phyloP scores from a whole-genome alignment of 1,140 invertebrate species.

The Plectus sambesii region DNA sequence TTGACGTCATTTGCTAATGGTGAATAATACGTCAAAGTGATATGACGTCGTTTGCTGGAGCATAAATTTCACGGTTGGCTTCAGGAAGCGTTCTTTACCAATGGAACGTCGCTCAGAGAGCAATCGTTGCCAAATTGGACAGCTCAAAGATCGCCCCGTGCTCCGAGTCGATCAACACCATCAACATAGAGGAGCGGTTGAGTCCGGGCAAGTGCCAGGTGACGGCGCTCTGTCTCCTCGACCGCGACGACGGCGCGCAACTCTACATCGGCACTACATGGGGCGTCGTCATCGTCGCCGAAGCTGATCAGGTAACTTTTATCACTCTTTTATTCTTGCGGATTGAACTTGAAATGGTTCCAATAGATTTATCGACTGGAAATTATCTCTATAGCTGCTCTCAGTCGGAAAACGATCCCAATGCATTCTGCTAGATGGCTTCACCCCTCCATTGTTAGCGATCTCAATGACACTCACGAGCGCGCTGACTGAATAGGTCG shows the following conservation, averaged over 20 bases:
- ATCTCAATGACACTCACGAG: not conserved
- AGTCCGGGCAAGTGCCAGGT: constrained; percentile 55
- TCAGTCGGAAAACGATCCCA: too few relatives aligned
- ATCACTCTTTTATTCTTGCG: not conserved
- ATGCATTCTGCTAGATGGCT: too few relatives aligned
- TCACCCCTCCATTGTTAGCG: constrained; percentile 5
- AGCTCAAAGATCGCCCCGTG: constrained; percentile 80
- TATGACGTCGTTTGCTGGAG: not conserved
- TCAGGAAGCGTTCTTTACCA: constrained; percentile 69
- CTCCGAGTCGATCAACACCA: constrained; percentile 77
- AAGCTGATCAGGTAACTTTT: constrained; percentile 54
- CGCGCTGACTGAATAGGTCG: too few relatives aligned
- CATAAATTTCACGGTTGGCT: constrained; percentile 15
- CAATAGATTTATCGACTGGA: too few relatives aligned
- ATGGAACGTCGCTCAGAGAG: constrained; percentile 59
- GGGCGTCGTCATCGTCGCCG: constrained; percentile 77
- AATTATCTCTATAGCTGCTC: too few relatives aligned
- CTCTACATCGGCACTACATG: constrained; percentile 78
- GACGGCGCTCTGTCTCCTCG: constrained; percentile 61
- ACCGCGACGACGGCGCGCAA: constrained; percentile 50
- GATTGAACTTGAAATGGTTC: not conserved
- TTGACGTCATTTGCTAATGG: not conserved
- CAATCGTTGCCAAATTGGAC: constrained; percentile 66
- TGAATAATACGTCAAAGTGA: too few relatives aligned
- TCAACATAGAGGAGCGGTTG: constrained; percentile 74